phyloP scores from a whole-genome alignment of 2,888 invertebrate species.

The Campoletis raptor region DNA sequence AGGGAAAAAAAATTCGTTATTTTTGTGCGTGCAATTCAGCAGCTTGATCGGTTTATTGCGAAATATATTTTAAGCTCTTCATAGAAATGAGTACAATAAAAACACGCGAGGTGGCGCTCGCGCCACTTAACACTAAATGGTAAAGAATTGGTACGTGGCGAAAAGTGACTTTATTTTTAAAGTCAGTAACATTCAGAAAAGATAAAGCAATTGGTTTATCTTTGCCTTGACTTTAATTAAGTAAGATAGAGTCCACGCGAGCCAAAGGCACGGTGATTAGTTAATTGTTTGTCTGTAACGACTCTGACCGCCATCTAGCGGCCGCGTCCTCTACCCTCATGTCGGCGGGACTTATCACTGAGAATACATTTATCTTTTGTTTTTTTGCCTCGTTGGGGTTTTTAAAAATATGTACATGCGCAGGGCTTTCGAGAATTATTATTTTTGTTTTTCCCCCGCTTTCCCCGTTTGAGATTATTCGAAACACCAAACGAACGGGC shows the following conservation, averaged over 20 bases:
- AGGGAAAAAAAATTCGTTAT: neutral
- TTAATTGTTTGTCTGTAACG: neutral
- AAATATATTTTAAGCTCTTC: conserved; percentile 74
- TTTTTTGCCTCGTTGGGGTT: conserved; percentile 18
- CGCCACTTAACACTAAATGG: conserved; percentile 71
- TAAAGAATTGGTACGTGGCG: conserved; percentile 33
- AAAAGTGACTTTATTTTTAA: neutral
- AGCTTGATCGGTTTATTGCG: conserved; percentile 70
- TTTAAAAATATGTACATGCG: conserved; percentile 61
- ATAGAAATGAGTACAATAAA: conserved; percentile 65
- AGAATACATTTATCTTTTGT: neutral
- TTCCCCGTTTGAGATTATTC: conserved; percentile 13
- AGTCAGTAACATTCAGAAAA: neutral
- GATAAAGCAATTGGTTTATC: conserved; percentile 25
- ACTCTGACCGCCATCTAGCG: conserved; percentile 6
- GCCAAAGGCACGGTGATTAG: neutral
- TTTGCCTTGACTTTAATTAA: neutral
- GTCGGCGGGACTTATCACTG: conserved; percentile 10
- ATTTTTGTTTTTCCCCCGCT: conserved; percentile 21
- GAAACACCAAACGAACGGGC: neutral
- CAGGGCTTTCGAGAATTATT: conserved; percentile 28
- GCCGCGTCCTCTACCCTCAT: conserved; percentile 38
- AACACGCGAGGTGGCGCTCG: conserved; percentile 49
- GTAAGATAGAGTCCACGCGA: neutral
- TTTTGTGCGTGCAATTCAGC: neutral